Evolutionary conservation across 2,888 invertebrate genomes (phyloP).

Genomic region (Coelogynopora nodosa): DNA sequence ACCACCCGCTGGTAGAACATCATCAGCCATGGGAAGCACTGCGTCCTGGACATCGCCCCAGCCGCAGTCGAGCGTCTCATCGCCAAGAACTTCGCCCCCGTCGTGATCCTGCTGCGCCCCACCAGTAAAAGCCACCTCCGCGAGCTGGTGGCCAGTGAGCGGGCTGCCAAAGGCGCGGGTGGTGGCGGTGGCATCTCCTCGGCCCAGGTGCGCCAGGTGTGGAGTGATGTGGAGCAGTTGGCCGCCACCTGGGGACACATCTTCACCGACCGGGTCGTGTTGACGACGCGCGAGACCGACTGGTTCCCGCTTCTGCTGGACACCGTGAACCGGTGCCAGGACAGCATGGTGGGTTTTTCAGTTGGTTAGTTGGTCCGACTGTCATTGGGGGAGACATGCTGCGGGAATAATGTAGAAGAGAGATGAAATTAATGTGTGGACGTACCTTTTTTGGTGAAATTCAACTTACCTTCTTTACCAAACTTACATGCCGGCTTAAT

Average conservation of each 20-base stretch:
- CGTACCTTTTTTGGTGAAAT: too few relatives aligned
- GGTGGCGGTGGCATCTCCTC: not conserved
- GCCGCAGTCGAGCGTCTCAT: constrained; percentile 30
- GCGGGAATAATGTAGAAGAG: too few relatives aligned
- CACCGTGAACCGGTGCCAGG: not conserved
- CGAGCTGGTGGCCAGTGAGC: not conserved
- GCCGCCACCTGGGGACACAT: not conserved
- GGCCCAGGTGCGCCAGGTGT: constrained; percentile 18
- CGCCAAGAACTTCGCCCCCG: constrained; percentile 17
- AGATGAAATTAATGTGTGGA: too few relatives aligned
- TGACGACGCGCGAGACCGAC: not conserved
- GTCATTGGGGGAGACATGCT: not conserved
- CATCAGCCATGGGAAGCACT: constrained; percentile 34
- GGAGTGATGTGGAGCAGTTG: constrained; percentile 9
- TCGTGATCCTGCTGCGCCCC: constrained; percentile 30
- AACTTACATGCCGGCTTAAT: too few relatives aligned
- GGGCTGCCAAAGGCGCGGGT: not conserved
- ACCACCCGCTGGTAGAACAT: not conserved
- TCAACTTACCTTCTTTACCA: too few relatives aligned
- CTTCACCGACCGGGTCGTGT: constrained; percentile 20
- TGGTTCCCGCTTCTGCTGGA: not conserved
- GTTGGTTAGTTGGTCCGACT: not conserved
- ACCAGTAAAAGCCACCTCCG: constrained; percentile 3
- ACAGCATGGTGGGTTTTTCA: not conserved
- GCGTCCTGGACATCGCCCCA: constrained; percentile 30